Base-by-base conservation (phyloP, 2,113 vertebrate species). In the Conger conger region DNA sequence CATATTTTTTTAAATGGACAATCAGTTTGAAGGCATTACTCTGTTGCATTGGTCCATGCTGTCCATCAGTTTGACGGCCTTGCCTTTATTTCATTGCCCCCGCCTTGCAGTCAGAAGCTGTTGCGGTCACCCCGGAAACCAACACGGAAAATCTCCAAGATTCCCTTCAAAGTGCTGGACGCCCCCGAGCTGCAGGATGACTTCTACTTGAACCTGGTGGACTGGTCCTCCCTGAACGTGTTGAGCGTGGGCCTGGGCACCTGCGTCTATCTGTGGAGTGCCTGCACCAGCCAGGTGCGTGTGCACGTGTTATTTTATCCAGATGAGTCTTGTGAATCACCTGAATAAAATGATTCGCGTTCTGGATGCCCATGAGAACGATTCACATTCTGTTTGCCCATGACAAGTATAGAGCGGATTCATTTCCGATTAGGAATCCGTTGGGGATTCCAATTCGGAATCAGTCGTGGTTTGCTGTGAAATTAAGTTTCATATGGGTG, bases 171-270 rank as follows among this genome's bases (percentile, higher is more conserved):
- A 93, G 98, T 99, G 77, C 91, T 99, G 79, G 98, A 99, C 0
- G 98, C 98, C 3, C 98, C 98, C 0, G 98, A 99, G 89, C 94
- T 99, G 36, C 98, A 99, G 90, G 98, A 99, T 0, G 98, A 99
- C 86, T 99, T 99, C 95, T 99, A 99, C 94, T 95, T 99, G 93
- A 99, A 99, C 91, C 91, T 99, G 86, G 98, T 99, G 83, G 98
- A 99, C 95, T 99, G 98, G 98, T 99, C 98, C 0, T 99, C 98
- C 76, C 95, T 99, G 40, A 99, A 99, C 0, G 98, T 99, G 68
- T 97, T 99, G 88, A 99, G 98, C 0, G 98, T 99, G 82, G 98
- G 98, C 85, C 95, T 99, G 83, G 98, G 98, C 0, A 99, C 98
- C 84, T 99, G 98, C 2, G 98, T 99, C 23, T 99, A 99, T 89